These are phyloP conservation scores for Halcyon smyrnensis DNA, from an alignment of 2,797 vertebrate species.

Conservation along the genomic window DNA sequence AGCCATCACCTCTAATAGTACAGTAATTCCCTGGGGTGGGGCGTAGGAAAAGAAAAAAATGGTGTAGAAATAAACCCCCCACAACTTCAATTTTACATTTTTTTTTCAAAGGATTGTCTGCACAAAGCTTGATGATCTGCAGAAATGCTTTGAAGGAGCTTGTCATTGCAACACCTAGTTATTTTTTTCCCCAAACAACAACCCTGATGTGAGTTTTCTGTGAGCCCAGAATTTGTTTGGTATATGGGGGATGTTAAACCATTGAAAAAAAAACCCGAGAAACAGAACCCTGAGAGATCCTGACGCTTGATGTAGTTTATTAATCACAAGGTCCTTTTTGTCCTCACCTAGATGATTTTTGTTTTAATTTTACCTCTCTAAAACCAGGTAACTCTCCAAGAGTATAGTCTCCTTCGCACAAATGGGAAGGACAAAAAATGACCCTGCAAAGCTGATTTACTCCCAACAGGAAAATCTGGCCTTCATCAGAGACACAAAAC, in stretches of 20 bases:
- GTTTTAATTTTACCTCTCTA: not conserved
- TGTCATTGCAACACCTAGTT: no score
- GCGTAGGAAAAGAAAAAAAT: fast-evolving
- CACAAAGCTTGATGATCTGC: not conserved
- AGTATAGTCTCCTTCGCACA: not conserved
- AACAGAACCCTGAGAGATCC: not conserved
- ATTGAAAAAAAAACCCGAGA: not conserved
- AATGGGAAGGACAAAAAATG: not conserved
- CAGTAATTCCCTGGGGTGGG: not conserved
- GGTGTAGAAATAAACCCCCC: not conserved
- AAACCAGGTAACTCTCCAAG: not conserved
- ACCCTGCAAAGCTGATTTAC: not conserved
- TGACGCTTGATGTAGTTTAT: not conserved
- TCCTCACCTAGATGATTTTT: not conserved
- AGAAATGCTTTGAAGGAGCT: not conserved
- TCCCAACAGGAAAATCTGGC: not conserved
- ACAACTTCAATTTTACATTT: not conserved
- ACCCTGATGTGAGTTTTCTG: not conserved
- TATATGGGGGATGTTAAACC: fast-evolving
- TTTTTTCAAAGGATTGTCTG: not conserved
- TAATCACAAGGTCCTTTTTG: not conserved
- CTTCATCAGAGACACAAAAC: not conserved
- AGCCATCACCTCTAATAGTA: not conserved
- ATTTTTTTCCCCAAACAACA: not conserved
- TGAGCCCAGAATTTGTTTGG: not conserved